Evolutionary conservation across 2,888 invertebrate genomes (phyloP), one percentile per base, ranked within the genome.

Genomic region (Lithodes maja): DNA sequence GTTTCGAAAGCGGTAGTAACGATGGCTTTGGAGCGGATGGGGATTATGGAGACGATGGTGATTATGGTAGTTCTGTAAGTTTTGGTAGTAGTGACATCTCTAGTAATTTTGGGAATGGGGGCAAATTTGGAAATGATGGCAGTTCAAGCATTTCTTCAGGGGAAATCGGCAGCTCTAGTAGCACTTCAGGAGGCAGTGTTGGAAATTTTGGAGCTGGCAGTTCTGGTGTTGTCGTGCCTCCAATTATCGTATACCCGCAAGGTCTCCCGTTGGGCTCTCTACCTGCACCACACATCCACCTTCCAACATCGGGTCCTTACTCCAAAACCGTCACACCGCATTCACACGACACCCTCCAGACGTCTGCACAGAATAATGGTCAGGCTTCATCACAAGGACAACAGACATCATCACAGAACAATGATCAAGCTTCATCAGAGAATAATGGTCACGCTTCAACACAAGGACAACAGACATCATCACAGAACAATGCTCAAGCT

Each of bases 1-100:
- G 61, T 2, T 81, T 17, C 61, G 82, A n/a, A 55, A 80, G 55
- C 17, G 80, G 49, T 55, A 68, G 82, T 68, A 15, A 7, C 55
- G 3, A 2, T 17, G 0, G 54, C 55, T 12, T 7, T 5, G 80
- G 55, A 1, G 80, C 54, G 5, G 33, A 2, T 9, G n/a, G 50
- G 50, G 82, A 55, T 12, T 2, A 3, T 55, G 49, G 33, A 15
- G 55, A 17, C 2, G 50, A 49, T 33, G 50, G 69, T 50, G 69
- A 50, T 50, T 5, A n/a, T 74, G 69, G 82, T n/a, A 50, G 61
- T 2, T 81, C 5, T 81, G 82, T 9, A 55, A 53, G 3, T 53
- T 50, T 7, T 7, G 53, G 15, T 7, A 83, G 71, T 71, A 52
- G 50, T 71, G 53, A 53, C 50, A 53, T n/a, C n/a, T 7, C 1